These are phyloP conservation scores for Galemys pyrenaicus DNA, from an alignment of 2,113 vertebrate genomes.

Conservation along the genomic window DNA sequence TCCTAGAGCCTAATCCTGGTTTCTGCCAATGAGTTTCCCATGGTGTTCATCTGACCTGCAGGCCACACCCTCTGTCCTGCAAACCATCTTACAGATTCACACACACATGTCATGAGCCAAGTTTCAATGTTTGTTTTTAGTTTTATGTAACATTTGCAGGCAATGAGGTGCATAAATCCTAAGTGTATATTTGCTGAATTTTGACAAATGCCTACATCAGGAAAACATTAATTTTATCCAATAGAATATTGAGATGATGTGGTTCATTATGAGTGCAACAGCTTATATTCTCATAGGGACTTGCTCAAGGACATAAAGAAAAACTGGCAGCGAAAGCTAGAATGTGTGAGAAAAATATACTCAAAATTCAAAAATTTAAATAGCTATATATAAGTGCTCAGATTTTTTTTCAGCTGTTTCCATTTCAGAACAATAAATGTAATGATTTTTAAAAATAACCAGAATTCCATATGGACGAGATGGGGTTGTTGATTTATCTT, in stretches of 20 bases:
- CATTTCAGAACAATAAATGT: constrained; percentile 64
- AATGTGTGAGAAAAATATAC: constrained; percentile 6
- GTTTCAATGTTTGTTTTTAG: background rate
- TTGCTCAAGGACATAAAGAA: constrained; percentile 23
- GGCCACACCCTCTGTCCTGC: too few relatives aligned
- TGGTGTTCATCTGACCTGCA: too few relatives aligned
- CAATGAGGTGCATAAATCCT: background rate
- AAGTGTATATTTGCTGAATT: background rate
- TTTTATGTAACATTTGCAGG: background rate
- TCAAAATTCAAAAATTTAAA: constrained; percentile 33
- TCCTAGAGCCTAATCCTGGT: too few relatives aligned
- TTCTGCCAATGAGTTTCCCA: too few relatives aligned
- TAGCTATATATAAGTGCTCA: background rate
- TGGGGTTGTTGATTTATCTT: constrained; percentile 69
- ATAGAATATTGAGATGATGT: background rate
- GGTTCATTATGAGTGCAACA: background rate
- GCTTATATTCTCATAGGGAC: background rate
- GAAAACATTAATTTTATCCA: constrained; percentile 27
- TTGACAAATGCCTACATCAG: background rate
- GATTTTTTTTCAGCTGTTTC: constrained; percentile 27
- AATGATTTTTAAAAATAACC: constrained; percentile 58
- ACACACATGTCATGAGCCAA: background rate
- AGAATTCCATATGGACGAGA: constrained; percentile 52
- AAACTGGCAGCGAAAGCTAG: background rate
- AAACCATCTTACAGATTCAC: background rate